Evolutionary conservation across 2,888 invertebrate genomes (phyloP).

Genomic region (Spisula subtruncata): DNA sequence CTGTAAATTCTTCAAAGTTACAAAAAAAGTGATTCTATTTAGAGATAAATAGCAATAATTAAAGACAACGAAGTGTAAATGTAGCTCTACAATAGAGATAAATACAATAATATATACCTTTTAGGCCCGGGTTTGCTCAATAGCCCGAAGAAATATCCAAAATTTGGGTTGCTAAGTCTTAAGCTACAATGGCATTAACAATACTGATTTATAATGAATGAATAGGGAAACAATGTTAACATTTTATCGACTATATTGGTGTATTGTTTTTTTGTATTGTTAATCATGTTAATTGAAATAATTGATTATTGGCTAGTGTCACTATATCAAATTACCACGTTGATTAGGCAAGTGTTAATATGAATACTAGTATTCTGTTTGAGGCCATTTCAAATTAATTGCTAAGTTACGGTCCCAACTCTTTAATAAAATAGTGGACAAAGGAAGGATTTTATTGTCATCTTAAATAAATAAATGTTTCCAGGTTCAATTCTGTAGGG

Average conservation of each 20-base stretch:
- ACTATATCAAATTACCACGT: constrained; percentile 27
- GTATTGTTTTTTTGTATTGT: constrained; percentile 26
- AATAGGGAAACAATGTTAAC: not conserved
- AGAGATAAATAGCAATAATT: too few species aligned
- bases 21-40: too few species aligned
- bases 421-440: too few species aligned
- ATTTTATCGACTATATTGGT: not conserved
- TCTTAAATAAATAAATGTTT: too few species aligned
- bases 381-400: too few species aligned
- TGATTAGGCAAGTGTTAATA: not conserved
- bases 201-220: not conserved
- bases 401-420: too few species aligned
- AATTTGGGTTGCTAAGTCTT: not conserved
- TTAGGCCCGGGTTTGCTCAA: not conserved
- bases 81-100: not conserved
- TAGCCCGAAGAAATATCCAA: not conserved
- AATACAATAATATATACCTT: not conserved
- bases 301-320: constrained; percentile 30
- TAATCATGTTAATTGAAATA: constrained; percentile 27
- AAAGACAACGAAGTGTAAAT: too few species aligned
- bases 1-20: too few species aligned
- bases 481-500: too few species aligned
- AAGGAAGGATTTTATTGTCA: too few species aligned
- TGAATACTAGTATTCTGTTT: too few species aligned
- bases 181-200: not conserved